Evolutionary conservation across 2,797 vertebrate species (phyloP).

Genomic region (Lates japonicus): DNA sequence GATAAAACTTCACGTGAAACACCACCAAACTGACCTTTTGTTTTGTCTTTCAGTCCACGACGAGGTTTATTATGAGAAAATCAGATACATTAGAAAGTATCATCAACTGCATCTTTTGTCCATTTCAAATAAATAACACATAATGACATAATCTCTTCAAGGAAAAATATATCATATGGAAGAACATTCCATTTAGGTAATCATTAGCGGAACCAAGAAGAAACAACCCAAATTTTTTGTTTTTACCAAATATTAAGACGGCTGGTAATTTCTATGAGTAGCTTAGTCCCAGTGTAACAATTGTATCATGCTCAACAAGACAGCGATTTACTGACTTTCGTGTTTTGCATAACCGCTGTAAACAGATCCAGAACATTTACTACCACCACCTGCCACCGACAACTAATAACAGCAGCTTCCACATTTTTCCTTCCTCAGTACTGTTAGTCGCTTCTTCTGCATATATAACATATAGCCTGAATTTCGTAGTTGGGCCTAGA

Average conservation of each 20-base stretch:
- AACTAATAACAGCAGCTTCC: neutral
- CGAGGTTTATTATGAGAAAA: neutral
- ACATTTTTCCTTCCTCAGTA: neutral
- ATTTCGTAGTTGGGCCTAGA: neutral
- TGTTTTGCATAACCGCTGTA: neutral
- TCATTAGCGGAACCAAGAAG: neutral
- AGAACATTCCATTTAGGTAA: neutral
- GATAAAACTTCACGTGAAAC: neutral
- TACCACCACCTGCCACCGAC: neutral
- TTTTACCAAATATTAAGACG: neutral
- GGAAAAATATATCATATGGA: too few species aligned
- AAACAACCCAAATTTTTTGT: neutral
- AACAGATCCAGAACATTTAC: conserved; percentile 2
- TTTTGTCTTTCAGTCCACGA: neutral
- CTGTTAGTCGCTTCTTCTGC: neutral
- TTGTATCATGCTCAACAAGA: neutral
- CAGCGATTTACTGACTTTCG: conserved; percentile 34
- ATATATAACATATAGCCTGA: neutral
- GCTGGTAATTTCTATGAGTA: neutral
- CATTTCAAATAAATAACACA: too few species aligned
- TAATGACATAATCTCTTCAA: too few species aligned
- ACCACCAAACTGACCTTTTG: neutral
- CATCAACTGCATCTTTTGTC: too few species aligned
- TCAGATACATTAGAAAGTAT: too few species aligned
- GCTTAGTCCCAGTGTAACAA: neutral